Percentiles rank a stretch among this genome's conserved stretches.
Conservation (phyloP, 2,797 vertebrate species). For the Sparidentex hasta region DNA sequence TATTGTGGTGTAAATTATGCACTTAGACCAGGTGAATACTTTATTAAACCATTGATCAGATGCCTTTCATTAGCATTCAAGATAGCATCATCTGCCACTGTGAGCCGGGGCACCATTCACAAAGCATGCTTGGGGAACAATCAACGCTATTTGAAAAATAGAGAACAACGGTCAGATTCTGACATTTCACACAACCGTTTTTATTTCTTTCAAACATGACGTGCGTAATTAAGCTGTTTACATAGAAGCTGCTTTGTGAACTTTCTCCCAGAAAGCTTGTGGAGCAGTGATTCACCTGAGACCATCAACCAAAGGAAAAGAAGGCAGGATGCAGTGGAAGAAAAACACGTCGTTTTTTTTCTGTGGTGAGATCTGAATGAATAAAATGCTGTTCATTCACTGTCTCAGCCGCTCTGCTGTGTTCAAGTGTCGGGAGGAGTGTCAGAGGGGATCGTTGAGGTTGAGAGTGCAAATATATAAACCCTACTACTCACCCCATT, state of each 20-base stretch:
- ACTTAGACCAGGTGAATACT: conserved; percentile 22
- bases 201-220: not conserved
- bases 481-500: conserved; percentile 87
- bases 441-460: conserved; percentile 36
- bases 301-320: conserved; percentile 59
- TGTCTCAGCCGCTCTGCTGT: conserved; percentile 65
- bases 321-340: conserved; percentile 55
- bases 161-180: conserved; percentile 11
- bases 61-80: conserved; percentile 40
- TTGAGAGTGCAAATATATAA: conserved; percentile 69
- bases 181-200: not conserved
- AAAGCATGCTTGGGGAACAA: conserved; percentile 74
- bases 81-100: conserved; percentile 53
- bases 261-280: conserved; percentile 59
- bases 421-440: conserved; percentile 50
- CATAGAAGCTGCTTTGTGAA: conserved; percentile 75
- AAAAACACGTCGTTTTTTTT: conserved; percentile 45
- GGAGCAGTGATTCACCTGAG: conserved; percentile 61
- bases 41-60: conserved; percentile 28
- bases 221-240: conserved; percentile 5
- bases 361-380: conserved; percentile 63
- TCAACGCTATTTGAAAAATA: conserved; percentile 32
- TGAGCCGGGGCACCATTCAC: conserved; percentile 76
- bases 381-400: conserved; percentile 71
- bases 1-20: conserved; percentile 22